These are phyloP conservation scores for Latrodectus elegans DNA, from an alignment of 2,888 invertebrate genomes.

Conservation along the genomic window DNA sequence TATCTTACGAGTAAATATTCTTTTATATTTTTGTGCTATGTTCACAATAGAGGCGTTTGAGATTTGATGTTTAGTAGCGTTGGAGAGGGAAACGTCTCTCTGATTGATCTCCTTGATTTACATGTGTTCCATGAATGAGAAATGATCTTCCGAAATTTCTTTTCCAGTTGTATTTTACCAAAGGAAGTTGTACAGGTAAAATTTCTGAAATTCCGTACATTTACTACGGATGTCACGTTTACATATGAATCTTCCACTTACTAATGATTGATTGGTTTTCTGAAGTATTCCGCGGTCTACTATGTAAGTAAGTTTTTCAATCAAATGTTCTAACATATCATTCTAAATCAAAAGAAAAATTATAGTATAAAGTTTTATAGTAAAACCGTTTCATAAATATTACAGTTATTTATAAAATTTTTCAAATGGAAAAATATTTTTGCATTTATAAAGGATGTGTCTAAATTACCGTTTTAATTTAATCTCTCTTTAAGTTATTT, in stretches of 20 bases:
- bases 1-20: not conserved
- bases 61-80: not conserved
- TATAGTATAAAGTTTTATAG: too few species aligned
- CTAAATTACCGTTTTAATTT: too few species aligned
- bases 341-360: too few species aligned
- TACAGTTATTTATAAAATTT: too few species aligned
- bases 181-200: slow-evolving; percentile 54
- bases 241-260: slow-evolving; percentile 15
- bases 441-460: too few species aligned
- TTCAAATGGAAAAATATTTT: too few species aligned
- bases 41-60: not conserved
- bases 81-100: not conserved
- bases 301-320: too few species aligned
- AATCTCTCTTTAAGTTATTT: too few species aligned
- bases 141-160: not conserved
- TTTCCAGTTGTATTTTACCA: slow-evolving; percentile 42
- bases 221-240: slow-evolving; percentile 61
- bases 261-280: slow-evolving; percentile 19
- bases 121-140: slow-evolving; percentile 32
- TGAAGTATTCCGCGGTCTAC: not conserved
- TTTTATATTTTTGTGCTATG: not conserved
- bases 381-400: too few species aligned
- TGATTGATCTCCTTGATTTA: not conserved
- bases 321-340: too few species aligned
- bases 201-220: slow-evolving; percentile 49